phyloP scores from a whole-genome alignment of 2,888 invertebrate genomes.

The Tinea pellionella region DNA sequence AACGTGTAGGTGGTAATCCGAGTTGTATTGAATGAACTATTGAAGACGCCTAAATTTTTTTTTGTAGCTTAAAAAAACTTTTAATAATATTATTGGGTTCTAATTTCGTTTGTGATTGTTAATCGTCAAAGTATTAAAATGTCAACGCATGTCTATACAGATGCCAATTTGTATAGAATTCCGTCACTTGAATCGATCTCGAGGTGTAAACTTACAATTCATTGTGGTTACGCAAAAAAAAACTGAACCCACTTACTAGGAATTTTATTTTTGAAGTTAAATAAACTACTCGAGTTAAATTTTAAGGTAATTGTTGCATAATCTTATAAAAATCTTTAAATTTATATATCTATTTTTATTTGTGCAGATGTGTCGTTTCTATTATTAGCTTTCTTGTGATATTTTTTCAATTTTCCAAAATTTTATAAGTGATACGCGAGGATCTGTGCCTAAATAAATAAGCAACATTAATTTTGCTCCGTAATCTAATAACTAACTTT shows the following conservation, averaged over 20 bases:
- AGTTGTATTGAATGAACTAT: conserved; percentile 29
- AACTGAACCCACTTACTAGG: conserved; percentile 14
- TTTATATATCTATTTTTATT: background rate
- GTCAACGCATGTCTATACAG: conserved; percentile 43
- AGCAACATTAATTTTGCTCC: too few relatives aligned
- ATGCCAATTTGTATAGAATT: conserved; percentile 59
- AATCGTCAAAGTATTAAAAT: conserved; percentile 64
- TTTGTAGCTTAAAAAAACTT: conserved; percentile 26
- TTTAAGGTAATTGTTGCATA: background rate
- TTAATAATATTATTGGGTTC: conserved; percentile 68
- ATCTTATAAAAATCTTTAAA: background rate
- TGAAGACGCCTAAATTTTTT: too few relatives aligned
- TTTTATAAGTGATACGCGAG: too few relatives aligned
- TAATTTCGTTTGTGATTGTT: conserved; percentile 66
- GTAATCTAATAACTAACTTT: too few relatives aligned
- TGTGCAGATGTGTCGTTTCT: background rate
- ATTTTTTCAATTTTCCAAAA: too few relatives aligned
- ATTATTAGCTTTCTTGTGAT: too few relatives aligned
- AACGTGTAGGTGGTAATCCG: conserved; percentile 62
- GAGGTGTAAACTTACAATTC: conserved; percentile 47
- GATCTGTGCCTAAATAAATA: too few relatives aligned
- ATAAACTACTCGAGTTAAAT: background rate
- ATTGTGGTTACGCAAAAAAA: conserved; percentile 32
- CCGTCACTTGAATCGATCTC: conserved; percentile 42
- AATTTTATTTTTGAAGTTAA: background rate